Percentiles rank a stretch among this genome's conserved stretches.
These are phyloP conservation scores for Magallana ariakensis DNA, from an alignment of 1,140 invertebrate species.

Conservation along the genomic window DNA sequence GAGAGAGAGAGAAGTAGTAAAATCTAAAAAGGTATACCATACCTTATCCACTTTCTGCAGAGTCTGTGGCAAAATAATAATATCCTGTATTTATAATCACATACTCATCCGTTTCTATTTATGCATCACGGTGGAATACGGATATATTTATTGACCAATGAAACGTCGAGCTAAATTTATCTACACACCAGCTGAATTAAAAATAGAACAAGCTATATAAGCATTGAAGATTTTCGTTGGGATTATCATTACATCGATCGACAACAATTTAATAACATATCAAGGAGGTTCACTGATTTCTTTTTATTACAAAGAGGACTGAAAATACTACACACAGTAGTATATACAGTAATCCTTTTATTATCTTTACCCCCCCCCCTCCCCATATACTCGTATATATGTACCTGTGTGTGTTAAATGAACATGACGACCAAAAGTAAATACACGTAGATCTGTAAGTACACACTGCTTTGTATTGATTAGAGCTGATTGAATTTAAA, in stretches of 20 bases:
- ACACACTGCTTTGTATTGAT: background rate
- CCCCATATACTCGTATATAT: background rate
- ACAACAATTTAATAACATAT: too few relatives aligned
- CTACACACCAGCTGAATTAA: background rate
- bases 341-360: too few relatives aligned
- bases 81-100: background rate
- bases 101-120: background rate
- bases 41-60: too few relatives aligned
- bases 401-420: background rate
- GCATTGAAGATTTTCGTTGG: too few relatives aligned
- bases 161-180: background rate
- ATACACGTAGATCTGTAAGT: background rate
- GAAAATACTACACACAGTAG: too few relatives aligned
- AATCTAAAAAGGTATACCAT: too few relatives aligned
- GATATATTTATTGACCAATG: constrained; percentile 22
- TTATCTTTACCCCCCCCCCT: too few relatives aligned
- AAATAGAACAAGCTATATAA: background rate
- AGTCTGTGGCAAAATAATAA: too few relatives aligned
- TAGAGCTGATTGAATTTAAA: constrained; percentile 18
- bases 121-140: background rate
- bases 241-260: too few relatives aligned
- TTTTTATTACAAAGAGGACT: too few relatives aligned
- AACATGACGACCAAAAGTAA: background rate
- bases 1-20: too few relatives aligned
- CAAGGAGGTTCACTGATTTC: too few relatives aligned